Base-by-base conservation (phyloP, 2,888 invertebrate genomes). In the Aquatica leii region DNA sequence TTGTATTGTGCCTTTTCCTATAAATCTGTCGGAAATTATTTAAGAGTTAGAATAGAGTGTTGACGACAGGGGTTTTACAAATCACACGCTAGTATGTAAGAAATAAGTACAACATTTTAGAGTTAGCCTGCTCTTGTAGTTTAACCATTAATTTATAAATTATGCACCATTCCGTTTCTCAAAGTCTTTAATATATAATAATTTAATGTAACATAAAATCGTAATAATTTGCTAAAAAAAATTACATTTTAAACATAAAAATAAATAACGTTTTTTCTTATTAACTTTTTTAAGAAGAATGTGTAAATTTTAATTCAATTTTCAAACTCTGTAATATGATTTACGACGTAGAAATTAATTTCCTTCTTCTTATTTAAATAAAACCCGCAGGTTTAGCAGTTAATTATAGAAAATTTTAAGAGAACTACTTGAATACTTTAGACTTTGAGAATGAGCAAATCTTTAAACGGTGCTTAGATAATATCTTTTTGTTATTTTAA, bases 21-120 rank as follows among this genome's bases (percentile, higher is more conserved):
- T 62, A 62, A 62, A 62, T 53, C 52, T 58, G 58, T 52, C 53
- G 24, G 41, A 53, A 58, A 62, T 58, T 62, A 62, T 62, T 62
- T 62, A 62, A 62, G 58, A 51, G 51, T 21, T 24, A n/a, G 50
- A 58, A 56, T 56, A 41, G 50, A 49, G 58, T 50, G 58, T 58
- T 49, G 58, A 58, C 58, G 43, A 59, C 52, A 52, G 52, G 52
- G 59, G 34, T 34, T 43, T 46, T 52, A 46, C 52, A 53, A 52
- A 59, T 52, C 59, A 52, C 17, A 40, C 46, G 46, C 18, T 52
- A 43, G 52, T 51, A 21, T 40, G 20, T 46, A 52, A 14, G 46
- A 37, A 59, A 46, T 59, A 59, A 59, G 51, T 53, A 46, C 20
- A 18, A 14, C 46, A 20, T 46, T 46, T 46, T 46, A 46, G 46